Evolutionary conservation across 2,113 vertebrate species (phyloP).

Genomic region (Chamaetylas fuelleborni): DNA sequence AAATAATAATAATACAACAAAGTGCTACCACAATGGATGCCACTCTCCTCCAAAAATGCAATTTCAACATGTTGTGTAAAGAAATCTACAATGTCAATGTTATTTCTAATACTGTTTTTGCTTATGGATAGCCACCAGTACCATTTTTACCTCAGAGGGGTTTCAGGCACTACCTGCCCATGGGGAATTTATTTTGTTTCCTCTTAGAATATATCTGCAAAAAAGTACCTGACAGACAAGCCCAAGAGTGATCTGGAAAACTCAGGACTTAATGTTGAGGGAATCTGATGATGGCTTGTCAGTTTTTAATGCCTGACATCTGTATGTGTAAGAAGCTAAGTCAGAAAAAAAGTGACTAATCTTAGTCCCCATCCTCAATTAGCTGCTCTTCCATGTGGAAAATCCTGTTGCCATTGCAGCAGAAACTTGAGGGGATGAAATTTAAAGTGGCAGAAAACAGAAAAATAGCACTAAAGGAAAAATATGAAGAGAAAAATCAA

Average conservation of each 20-base stretch:
- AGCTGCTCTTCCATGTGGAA: background rate
- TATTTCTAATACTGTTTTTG: background rate
- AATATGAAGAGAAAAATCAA: background rate
- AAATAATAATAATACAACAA: constrained; percentile 39
- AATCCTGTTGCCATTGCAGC: background rate
- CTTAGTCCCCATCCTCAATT: background rate
- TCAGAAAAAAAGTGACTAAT: constrained; percentile 12
- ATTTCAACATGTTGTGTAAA: background rate
- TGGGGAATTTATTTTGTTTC: background rate
- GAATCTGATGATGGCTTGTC: background rate
- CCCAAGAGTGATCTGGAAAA: background rate
- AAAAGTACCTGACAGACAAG: background rate
- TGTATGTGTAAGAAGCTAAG: background rate
- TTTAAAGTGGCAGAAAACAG: background rate
- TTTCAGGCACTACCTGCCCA: background rate
- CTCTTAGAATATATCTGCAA: background rate
- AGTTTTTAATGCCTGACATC: background rate
- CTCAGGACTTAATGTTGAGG: background rate
- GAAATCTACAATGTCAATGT: background rate
- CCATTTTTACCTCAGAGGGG: background rate
- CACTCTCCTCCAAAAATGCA: background rate
- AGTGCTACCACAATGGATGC: background rate
- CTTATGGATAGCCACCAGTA: background rate
- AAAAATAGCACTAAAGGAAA: background rate
- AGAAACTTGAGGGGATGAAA: background rate